phyloP scores from a whole-genome alignment of 2,888 invertebrate genomes.

The Lymantria dispar region DNA sequence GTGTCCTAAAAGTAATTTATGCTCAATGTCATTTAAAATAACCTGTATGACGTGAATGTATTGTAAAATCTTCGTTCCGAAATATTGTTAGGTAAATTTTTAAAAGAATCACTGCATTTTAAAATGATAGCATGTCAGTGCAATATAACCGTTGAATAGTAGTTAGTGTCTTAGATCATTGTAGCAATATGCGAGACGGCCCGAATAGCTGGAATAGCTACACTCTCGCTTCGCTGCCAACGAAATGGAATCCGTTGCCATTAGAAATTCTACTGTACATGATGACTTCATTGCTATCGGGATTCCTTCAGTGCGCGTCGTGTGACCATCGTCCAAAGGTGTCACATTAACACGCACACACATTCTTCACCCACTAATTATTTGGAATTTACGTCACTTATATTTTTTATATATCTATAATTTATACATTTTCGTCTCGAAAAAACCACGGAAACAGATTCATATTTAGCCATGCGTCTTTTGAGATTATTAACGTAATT shows the following conservation, averaged over 20 bases:
- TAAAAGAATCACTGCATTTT: neutral
- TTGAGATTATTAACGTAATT: too few species aligned
- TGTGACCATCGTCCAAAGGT: conserved; percentile 34
- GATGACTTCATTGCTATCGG: conserved; percentile 73
- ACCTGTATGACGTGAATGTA: neutral
- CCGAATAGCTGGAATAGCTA: conserved; percentile 68
- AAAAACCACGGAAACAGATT: too few species aligned
- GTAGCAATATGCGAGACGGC: conserved; percentile 57
- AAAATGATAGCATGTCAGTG: neutral
- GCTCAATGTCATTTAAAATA: conserved; percentile 25
- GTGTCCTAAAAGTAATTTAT: conserved; percentile 11
- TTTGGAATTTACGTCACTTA: conserved; percentile 33
- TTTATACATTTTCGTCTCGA: too few species aligned
- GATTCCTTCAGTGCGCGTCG: conserved; percentile 59
- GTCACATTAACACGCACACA: conserved; percentile 47
- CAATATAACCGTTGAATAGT: neutral
- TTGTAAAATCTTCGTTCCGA: conserved; percentile 5
- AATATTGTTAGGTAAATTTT: conserved; percentile 1
- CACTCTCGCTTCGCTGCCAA: conserved; percentile 75
- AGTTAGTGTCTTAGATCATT: conserved; percentile 38
- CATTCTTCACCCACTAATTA: conserved; percentile 38
- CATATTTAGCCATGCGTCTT: too few species aligned
- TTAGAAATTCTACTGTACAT: conserved; percentile 73
- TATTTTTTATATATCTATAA: too few species aligned
- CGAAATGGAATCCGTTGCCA: conserved; percentile 76